A percentile compares a stretch with the other conserved stretches of the same genome.
phyloP scores from a whole-genome alignment of 64 coral and sea anemone species.

The Astreopora myriophthalma region DNA sequence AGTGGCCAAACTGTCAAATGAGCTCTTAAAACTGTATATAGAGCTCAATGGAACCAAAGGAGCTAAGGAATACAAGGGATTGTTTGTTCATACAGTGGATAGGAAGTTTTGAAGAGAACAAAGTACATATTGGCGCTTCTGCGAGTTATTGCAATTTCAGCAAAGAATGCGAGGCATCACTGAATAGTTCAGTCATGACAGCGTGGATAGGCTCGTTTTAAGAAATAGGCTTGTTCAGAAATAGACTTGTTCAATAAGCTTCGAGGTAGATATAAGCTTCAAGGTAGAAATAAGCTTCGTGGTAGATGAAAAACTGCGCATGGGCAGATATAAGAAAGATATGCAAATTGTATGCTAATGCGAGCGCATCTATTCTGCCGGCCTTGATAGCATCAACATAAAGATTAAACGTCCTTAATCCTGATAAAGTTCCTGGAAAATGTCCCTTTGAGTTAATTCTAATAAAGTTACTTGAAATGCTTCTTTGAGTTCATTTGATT shows the following conservation, averaged over 20 bases:
- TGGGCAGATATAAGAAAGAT: too few relatives aligned
- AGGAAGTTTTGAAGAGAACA: not conserved
- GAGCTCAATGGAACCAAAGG: not conserved
- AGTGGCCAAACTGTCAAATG: conserved; percentile 66
- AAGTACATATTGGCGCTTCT: too few relatives aligned
- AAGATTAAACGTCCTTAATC: not conserved
- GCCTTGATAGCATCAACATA: not conserved
- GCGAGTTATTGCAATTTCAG: too few relatives aligned
- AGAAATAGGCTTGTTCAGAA: too few relatives aligned
- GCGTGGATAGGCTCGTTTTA: too few relatives aligned
- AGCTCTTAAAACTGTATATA: conserved; percentile 54
- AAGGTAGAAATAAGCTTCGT: too few relatives aligned
- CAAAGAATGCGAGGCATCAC: too few relatives aligned
- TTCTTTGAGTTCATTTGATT: conserved; percentile 4
- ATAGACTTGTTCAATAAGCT: too few relatives aligned
- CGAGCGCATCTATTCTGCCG: not conserved
- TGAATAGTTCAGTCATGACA: too few relatives aligned
- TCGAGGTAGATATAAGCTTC: too few relatives aligned
- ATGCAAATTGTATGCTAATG: not conserved
- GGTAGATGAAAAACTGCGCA: too few relatives aligned
- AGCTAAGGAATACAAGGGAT: not conserved
- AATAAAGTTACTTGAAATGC: not conserved
- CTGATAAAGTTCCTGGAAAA: not conserved
- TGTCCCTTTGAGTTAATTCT: not conserved
- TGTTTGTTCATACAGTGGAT: not conserved